Evolutionary conservation across 2,797 vertebrate genomes (phyloP).

Genomic region (Lophotriccus pileatus): DNA sequence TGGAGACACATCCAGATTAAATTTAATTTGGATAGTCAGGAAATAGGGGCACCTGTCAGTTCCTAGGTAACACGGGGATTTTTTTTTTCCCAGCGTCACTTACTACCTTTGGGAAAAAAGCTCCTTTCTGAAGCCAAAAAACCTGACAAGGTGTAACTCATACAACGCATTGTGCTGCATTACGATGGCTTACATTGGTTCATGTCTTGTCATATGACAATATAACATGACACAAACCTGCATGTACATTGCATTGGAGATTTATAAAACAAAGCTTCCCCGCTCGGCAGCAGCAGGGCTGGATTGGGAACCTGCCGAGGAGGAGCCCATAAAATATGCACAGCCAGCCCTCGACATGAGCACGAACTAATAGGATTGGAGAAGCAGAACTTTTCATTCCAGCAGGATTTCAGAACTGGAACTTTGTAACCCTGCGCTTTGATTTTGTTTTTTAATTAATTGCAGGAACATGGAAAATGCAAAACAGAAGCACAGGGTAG

Average conservation of each 20-base stretch:
- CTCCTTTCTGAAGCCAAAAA: conserved; percentile 49
- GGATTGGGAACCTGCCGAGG: background rate
- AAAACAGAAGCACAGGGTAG: conserved; percentile 44
- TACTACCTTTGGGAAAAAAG: conserved; percentile 63
- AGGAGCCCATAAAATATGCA: conserved; percentile 58
- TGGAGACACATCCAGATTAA: conserved; percentile 46
- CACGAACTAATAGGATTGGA: background rate
- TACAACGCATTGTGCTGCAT: conserved; percentile 56
- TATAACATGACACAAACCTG: conserved; percentile 70
- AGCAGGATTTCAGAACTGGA: conserved; percentile 42
- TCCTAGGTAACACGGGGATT: conserved; percentile 45
- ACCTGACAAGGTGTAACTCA: conserved; percentile 68
- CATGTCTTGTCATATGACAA: conserved; percentile 73
- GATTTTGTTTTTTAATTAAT: conserved; percentile 73
- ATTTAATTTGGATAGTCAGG: conserved; percentile 66
- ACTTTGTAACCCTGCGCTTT: conserved; percentile 60
- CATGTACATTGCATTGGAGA: conserved; percentile 70
- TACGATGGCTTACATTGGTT: conserved; percentile 68
- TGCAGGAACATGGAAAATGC: conserved; percentile 55
- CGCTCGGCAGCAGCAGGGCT: conserved; percentile 43
- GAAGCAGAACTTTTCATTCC: conserved; percentile 56
- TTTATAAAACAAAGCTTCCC: conserved; percentile 68
- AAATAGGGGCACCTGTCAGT: conserved; percentile 61
- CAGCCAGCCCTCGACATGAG: conserved; percentile 31
- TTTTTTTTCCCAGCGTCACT: conserved; percentile 59